Evolutionary conservation across 2,113 vertebrate genomes (phyloP).

Genomic region (Anoura caudifer): DNA sequence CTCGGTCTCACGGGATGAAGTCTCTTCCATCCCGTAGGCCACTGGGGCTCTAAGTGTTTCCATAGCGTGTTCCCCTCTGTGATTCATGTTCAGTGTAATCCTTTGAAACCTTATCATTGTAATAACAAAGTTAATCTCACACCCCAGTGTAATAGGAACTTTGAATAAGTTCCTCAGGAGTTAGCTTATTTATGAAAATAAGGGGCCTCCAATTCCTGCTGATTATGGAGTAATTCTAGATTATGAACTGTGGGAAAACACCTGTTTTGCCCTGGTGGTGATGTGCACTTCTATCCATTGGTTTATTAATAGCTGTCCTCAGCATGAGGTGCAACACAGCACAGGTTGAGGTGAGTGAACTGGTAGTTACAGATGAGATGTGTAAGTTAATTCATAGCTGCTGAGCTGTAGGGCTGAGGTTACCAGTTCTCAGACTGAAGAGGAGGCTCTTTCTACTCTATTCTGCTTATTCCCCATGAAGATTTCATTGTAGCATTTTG

Average conservation of each 20-base stretch:
- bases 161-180: conserved; percentile 9
- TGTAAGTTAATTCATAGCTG: neutral
- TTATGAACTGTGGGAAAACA: neutral
- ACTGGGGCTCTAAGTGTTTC: neutral
- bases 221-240: conserved; percentile 14
- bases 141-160: neutral
- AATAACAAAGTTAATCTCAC: conserved; percentile 41
- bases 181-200: conserved; percentile 30
- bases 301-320: neutral
- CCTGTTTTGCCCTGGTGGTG: neutral
- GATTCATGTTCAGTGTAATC: conserved; percentile 39
- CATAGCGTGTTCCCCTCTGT: neutral
- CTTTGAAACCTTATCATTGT: conserved; percentile 45
- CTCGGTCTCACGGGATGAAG: neutral
- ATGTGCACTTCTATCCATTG: neutral
- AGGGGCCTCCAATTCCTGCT: neutral
- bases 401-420: neutral
- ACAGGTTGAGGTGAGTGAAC: neutral
- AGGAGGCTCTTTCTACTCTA: neutral
- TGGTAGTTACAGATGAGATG: neutral
- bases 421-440: neutral
- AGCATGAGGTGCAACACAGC: neutral
- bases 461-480: neutral
- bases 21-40: neutral
- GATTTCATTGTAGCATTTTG: neutral